These are phyloP conservation scores for Ondatra zibethicus DNA, from an alignment of 2,113 vertebrate genomes.

Conservation along the genomic window DNA sequence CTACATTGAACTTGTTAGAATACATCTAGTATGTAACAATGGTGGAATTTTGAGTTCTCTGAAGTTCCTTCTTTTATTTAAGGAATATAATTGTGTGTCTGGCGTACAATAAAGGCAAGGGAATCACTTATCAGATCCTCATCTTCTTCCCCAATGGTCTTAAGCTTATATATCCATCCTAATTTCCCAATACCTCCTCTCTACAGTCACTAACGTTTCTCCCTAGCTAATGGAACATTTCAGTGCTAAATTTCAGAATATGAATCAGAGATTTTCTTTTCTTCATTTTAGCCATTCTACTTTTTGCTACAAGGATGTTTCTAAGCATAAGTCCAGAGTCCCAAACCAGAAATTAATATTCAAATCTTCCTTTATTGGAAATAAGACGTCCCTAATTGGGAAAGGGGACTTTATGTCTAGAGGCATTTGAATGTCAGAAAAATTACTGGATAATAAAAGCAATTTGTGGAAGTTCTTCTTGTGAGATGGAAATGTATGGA, in stretches of 20 bases:
- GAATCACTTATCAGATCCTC: neutral
- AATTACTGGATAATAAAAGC: conserved; percentile 10
- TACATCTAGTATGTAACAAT: neutral
- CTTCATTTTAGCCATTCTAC: neutral
- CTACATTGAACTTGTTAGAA: neutral
- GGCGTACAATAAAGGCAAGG: neutral
- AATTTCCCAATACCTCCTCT: neutral
- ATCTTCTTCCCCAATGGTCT: neutral
- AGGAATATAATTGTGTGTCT: neutral
- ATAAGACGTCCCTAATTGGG: neutral
- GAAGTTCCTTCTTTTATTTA: neutral
- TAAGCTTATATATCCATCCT: fast-evolving
- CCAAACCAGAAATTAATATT: neutral
- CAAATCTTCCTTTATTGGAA: neutral
- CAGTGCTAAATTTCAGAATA: neutral
- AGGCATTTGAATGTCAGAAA: neutral
- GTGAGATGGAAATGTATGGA: neutral
- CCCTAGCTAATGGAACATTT: neutral
- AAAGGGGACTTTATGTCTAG: neutral
- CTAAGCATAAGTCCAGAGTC: neutral
- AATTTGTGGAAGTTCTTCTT: neutral
- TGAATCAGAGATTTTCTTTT: neutral
- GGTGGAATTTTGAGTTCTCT: neutral
- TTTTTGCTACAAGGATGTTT: neutral
- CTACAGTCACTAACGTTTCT: neutral